Base-by-base conservation (phyloP, 53 echinoderm and acorn worm species). In the Pentamera pediparva region DNA sequence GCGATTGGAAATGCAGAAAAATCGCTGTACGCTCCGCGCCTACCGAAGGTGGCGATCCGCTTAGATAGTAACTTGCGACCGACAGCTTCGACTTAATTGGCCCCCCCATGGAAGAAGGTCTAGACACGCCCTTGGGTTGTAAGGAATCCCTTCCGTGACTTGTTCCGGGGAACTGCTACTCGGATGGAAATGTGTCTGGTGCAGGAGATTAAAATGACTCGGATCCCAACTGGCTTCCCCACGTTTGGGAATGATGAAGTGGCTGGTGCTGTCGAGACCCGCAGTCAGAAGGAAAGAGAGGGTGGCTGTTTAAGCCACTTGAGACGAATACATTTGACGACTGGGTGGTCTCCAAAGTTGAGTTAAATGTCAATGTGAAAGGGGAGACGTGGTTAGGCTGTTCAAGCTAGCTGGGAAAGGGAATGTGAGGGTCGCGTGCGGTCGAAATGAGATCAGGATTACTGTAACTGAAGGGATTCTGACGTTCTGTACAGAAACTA, bases 231-330 rank as follows among this genome's bases (percentile, higher is more conserved):
- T 53, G 53, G 21, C 15, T 25, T 6, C 53, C 53, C n/a, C 27
- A 8, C 29, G 17, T 60, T 60, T 29, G 32, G 15, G 31, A 56
- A 24, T 56, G 22, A 10, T 56, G 59, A 13, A 8, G 33, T 62
- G 5, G 21, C 13, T 3, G 62, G 62, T 62, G 62, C 62, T 35
- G 62, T 62, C 21, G 32, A 35, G 62, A 62, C 62, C 18, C 62
- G 63, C 4, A 24, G 19, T 39, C 63, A 63, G 18, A 33, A 33
- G 6, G 13, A 36, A 18, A 36, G n/a, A 15, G 17, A 25, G 37
- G 38, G 18, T 21, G 21, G 13, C 62, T 39, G 11, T 4, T 63
- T 11, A 63, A 62, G 34, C 62, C 32, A 11, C 37, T 62, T 17
- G 20, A 17, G 37, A 62, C 62, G 4, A 19, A 3, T 10, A 62